phyloP scores from a whole-genome alignment of 2,888 invertebrate species.

The Eulithis prunata region DNA sequence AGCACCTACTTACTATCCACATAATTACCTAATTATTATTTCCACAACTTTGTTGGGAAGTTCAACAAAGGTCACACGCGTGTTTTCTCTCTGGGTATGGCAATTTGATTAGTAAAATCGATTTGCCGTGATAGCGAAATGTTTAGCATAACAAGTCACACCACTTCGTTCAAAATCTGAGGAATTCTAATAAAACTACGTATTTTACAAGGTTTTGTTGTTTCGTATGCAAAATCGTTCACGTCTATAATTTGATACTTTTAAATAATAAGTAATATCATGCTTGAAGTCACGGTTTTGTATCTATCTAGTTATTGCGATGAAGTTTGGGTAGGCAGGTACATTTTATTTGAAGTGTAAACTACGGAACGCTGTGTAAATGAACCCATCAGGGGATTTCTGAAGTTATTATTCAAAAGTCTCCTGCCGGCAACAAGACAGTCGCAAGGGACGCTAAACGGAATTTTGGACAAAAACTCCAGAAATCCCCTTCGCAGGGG shows the following conservation, averaged over 20 bases:
- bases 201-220: conserved; percentile 18
- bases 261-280: not conserved
- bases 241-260: conserved; percentile 3
- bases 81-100: conserved; percentile 18
- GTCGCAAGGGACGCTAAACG: too few relatives aligned
- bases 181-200: conserved; percentile 14
- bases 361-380: too few relatives aligned
- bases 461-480: too few relatives aligned
- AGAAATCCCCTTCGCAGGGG: too few relatives aligned
- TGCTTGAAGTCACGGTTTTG: not conserved
- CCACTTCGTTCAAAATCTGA: conserved; percentile 1
- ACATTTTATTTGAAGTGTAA: too few relatives aligned
- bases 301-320: not conserved
- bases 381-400: too few relatives aligned
- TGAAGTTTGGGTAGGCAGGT: too few relatives aligned
- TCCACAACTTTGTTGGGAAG: conserved; percentile 11
- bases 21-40: conserved; percentile 3
- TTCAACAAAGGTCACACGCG: conserved; percentile 13
- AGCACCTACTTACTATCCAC: too few relatives aligned
- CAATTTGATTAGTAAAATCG: conserved; percentile 11
- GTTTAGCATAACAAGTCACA: conserved; percentile 28
- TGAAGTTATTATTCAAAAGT: too few relatives aligned
- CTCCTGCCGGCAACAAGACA: too few relatives aligned
- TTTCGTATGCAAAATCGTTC: conserved; percentile 7
- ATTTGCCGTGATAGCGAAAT: conserved; percentile 11